Base-by-base conservation (phyloP, 2,888 invertebrate genomes). In the Amphiduros pacificus region DNA sequence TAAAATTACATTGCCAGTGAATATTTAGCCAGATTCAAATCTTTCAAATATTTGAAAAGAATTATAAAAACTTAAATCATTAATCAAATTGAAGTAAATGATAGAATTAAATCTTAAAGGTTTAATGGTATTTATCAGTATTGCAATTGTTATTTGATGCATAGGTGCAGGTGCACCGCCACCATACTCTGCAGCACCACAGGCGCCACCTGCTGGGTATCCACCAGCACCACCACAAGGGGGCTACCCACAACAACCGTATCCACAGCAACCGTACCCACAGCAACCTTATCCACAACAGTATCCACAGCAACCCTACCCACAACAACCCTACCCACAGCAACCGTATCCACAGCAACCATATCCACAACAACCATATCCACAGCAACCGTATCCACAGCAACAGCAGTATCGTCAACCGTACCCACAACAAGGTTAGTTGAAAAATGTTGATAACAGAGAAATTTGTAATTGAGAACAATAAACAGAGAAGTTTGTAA, bases 281-380 rank as follows among this genome's bases (percentile, higher is more conserved):
- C 50, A 51, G 40, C 51, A 58, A 14, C 58, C 58, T 4, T 51
- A 51, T 32, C 50, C 5, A 11, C 65, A 60, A 48, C 65, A 62
- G 29, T 65, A 65, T 61, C 61, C 54, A 26, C 69, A 69, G 36
- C 65, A 63, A 28, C 63, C 60, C 9, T 66, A 66, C 52, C 69
- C 66, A 11, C 71, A 69, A 27, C 69, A 66, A 55, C 58, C 61
- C 2, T 69, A 69, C 55, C 70, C 66, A 1, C 60, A 64, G 36
- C 71, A 69, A 49, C 72, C 61, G 28, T 67, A 62, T 50, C 61
- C 61, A 1, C 63, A 64, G 32, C 65, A 61, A 26, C 65, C 51
- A 0, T 66, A 68, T 56, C 67, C 64, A 4, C 70, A 66, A 52
- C 67, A 54, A 28, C 54, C 29, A 4, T 54, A 32, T 52, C n/a